Evolutionary conservation across 2,888 invertebrate species (phyloP), one percentile per base, ranked within the genome.

Genomic region (Papilio protenor): DNA sequence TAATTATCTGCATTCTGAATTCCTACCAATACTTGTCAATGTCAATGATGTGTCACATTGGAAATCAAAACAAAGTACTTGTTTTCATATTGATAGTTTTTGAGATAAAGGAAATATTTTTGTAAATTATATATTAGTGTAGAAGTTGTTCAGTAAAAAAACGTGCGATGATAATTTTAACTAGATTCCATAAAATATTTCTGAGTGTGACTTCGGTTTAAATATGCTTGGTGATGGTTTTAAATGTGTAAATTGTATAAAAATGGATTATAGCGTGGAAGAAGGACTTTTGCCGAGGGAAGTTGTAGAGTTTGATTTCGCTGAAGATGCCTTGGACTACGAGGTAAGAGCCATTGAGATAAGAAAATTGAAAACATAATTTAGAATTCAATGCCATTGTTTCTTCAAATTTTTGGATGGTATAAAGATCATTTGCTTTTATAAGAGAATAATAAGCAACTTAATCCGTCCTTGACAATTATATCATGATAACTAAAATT

Each of bases 251-350:
- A 88, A 84, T 82, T 94, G 94, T 85, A 83, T 92, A 76, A 88
- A 87, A 83, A 94, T 94, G 94, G 89, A 92, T 82, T 89, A 86
- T 80, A 87, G 86, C 61, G 87, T 93, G n/a, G 90, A 93, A 86
- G 94, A 94, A 73, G 94, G 94, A 18, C 83, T 85, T 40, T 87
- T 93, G 73, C 91, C 92, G 16, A 88, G 87, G 61, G 94, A 94
- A 78, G 91, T 90, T 71, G 88, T 91, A 59, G 94, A 94, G 81
- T 94, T 87, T 80, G 94, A 94, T 82, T 94, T 94, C 75, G 92
- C 93, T 57, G 93, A 94, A 85, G 94, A 94, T 88, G 94, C 94
- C 14, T 82, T 93, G 84, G 93, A 94, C 83, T 94, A 92, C 87
- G 94, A 94, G 94, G 94, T 94, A 88, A 91, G 93, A 88, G 5